Base-by-base conservation (phyloP, 2,797 vertebrate species). In the Bryconaethiops microstoma region DNA sequence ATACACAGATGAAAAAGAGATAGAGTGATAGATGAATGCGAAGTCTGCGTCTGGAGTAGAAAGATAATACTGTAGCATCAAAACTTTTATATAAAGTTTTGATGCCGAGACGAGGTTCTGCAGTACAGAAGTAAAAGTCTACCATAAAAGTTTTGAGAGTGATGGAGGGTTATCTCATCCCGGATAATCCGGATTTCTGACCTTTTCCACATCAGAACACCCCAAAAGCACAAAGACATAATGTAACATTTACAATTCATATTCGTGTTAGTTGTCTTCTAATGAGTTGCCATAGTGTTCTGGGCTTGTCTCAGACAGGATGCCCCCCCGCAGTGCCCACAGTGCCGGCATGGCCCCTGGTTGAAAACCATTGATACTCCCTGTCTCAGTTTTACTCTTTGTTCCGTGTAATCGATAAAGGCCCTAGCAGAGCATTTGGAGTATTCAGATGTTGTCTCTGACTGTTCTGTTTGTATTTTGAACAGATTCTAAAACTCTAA, bases 11-110 rank as follows among this genome's bases (percentile, higher is more conserved):
- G 39, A 5, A 45, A 55, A 29, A 48, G 40, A 29, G 40, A 60
- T n/a, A 13, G 50, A 72, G 25, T 35, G 39, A 54, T 52, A 17
- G 2, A 52, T n/a, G 29, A 25, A 76, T 59, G 16, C 16, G 12
- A 35, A 21, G 48, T 67, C 55, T 12, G 25, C 50, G 40, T 57
- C 7, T 35, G 14, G 40, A 50, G 7, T 23, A 52, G 59, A 74
- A 80, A 77, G 74, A 77, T 59, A 63, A 64, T 77, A 63, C 45
- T 82, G 70, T 82, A 59, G 42, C 59, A 29, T 75, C 40, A 69
- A 71, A 69, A 70, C 67, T 9, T 71, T 68, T 21, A 39, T 52
- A 29, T 71, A 71, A 81, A n/a, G n/a, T n/a, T n/a, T n/a, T n/a
- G 65, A 77, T 64, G 64, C 35, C 35, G 0, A 70, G 45, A 57